phyloP scores from a whole-genome alignment of 30 jellyfish, hydroid and myxozoan genomes.

The Aurelia coerulea region DNA sequence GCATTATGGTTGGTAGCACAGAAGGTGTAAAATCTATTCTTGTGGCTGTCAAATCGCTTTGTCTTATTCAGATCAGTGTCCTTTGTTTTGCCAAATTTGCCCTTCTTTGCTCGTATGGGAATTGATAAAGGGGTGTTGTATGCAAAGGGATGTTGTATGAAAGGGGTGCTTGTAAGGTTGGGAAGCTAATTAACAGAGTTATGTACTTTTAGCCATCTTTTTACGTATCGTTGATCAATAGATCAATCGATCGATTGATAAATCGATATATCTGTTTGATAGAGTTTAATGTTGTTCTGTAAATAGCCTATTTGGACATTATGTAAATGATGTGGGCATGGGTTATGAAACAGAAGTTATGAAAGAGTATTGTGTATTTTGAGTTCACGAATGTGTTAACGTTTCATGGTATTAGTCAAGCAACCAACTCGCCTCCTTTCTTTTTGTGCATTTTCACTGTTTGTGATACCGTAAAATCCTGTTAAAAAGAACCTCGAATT shows the following conservation, averaged over 20 bases:
- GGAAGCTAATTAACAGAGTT: slow-evolving; percentile 11
- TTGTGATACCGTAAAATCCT: no score
- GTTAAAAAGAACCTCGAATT: no score
- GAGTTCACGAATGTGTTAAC: slow-evolving; percentile 42
- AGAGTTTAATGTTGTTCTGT: slow-evolving; percentile 62
- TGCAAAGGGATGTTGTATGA: background rate
- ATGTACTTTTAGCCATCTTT: slow-evolving; percentile 3
- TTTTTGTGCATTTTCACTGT: background rate
- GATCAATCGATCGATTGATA: background rate
- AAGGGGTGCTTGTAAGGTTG: slow-evolving; percentile 36
- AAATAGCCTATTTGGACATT: slow-evolving; percentile 60
- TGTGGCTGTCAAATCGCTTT: no score
- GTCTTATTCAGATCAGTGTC: no score
- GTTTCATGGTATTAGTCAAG: background rate
- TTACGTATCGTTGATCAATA: background rate
- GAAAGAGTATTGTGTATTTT: slow-evolving; percentile 69
- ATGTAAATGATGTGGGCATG: slow-evolving; percentile 71
- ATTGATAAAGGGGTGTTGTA: background rate
- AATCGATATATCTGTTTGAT: slow-evolving; percentile 3
- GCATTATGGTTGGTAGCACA: no score
- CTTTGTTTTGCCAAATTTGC: no score
- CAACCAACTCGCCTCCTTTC: no score
- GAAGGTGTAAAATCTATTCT: no score
- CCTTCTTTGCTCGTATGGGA: no score
- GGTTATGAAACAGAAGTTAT: slow-evolving; percentile 79